Percentiles rank a stretch among this genome's conserved stretches.
phyloP scores from a whole-genome alignment of 2,113 vertebrate species.

The Pterocles burchelli region DNA sequence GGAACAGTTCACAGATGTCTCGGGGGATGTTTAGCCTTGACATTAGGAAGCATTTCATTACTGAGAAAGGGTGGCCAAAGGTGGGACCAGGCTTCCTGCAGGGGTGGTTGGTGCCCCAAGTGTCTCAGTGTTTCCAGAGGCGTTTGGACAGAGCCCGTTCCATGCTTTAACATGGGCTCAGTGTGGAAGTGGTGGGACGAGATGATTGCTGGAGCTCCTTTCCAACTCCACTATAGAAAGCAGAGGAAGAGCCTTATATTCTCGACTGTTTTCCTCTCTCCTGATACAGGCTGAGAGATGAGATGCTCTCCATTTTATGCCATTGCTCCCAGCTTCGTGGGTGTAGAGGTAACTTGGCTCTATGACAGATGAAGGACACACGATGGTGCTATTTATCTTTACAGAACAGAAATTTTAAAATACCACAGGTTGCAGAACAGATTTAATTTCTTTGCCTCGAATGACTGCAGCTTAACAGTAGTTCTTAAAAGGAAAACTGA shows the following conservation, averaged over 20 bases:
- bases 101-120: not conserved
- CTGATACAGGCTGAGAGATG: too few species aligned
- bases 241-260: not conserved
- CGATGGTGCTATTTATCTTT: not conserved
- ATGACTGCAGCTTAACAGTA: too few species aligned
- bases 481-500: not conserved
- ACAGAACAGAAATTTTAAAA: not conserved
- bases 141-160: not conserved
- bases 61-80: too few species aligned
- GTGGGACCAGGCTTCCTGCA: not conserved
- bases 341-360: accelerated
- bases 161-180: not conserved
- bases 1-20: not conserved
- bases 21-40: too few species aligned
- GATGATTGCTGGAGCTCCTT: not conserved
- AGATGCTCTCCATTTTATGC: not conserved
- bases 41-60: not conserved
- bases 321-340: too few species aligned
- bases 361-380: accelerated
- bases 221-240: accelerated
- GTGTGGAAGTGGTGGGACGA: not conserved
- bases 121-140: not conserved
- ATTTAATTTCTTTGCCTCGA: not conserved
- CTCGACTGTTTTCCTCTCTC: too few species aligned
- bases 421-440: not conserved